Conservation (phyloP, 2,113 vertebrate species). For the Progne subis region DNA sequence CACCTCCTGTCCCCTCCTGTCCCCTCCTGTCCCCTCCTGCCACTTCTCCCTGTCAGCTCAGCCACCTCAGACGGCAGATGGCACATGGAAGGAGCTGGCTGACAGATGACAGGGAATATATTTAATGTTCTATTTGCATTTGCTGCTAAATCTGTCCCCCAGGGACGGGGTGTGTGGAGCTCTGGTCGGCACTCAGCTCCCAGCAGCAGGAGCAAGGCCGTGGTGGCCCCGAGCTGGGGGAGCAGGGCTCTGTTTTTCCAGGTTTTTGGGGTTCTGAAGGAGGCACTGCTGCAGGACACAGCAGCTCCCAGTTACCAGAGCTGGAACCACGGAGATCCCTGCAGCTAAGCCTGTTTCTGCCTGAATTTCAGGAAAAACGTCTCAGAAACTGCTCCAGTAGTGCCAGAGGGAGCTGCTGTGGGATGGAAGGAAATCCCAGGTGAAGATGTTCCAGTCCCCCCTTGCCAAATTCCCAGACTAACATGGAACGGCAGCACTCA, state of each 20-base stretch:
- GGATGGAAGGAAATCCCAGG: background rate
- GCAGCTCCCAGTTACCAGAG: background rate
- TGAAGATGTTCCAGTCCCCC: background rate
- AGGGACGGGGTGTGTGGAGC: background rate
- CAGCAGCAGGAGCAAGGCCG: background rate
- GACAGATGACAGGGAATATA: slow-evolving; percentile 4
- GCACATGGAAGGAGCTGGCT: background rate
- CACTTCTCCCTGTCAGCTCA: background rate
- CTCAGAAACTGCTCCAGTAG: background rate
- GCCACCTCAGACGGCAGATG: slow-evolving; percentile 37
- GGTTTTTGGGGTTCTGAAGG: background rate
- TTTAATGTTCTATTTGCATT: slow-evolving; percentile 36
- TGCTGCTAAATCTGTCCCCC: slow-evolving; percentile 17
- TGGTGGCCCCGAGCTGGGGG: background rate
- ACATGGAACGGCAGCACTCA: background rate
- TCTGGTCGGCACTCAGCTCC: background rate
- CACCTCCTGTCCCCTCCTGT: background rate
- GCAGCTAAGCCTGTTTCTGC: background rate
- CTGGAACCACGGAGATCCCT: background rate
- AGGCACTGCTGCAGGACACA: background rate
- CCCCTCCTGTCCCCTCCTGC: background rate
- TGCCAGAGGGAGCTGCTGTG: background rate
- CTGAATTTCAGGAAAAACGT: background rate
- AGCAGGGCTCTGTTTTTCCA: background rate
- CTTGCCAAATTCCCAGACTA: background rate